A percentile compares a stretch with the other conserved stretches of the same genome.
phyloP scores from a whole-genome alignment of 2,888 invertebrate genomes.

The Callosobruchus maculatus region DNA sequence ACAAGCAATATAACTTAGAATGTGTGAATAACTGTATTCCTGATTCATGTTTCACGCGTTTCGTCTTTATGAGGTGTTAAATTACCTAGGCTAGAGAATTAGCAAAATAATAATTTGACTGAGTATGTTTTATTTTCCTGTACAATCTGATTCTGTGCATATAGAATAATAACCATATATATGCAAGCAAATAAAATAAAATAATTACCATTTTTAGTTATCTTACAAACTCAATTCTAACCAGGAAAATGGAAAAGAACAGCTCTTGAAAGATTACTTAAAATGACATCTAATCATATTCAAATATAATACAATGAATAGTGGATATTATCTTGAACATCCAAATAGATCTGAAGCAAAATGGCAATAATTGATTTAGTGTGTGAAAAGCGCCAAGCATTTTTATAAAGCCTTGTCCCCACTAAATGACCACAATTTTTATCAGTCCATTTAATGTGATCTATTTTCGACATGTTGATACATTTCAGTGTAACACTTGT shows the following conservation, averaged over 20 bases:
- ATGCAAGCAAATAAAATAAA: slow-evolving; percentile 45
- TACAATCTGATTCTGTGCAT: slow-evolving; percentile 47
- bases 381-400: neutral
- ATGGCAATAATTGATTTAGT: neutral
- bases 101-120: slow-evolving; percentile 41
- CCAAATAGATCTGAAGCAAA: slow-evolving; percentile 4
- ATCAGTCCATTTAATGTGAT: neutral
- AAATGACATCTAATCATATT: slow-evolving; percentile 43
- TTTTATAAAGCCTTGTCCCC: no score
- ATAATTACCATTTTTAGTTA: slow-evolving; percentile 17
- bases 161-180: slow-evolving; percentile 46
- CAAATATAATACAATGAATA: slow-evolving; percentile 46
- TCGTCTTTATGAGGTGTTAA: no score
- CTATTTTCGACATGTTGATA: neutral
- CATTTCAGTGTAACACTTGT: neutral
- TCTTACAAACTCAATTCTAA: neutral
- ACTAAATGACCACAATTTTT: neutral
- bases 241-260: neutral
- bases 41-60: no score
- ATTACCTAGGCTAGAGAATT: neutral
- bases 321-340: slow-evolving; percentile 15
- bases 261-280: neutral
- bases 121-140: slow-evolving; percentile 47
- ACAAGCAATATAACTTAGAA: no score
- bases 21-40: no score